phyloP scores from a whole-genome alignment of 2,797 vertebrate genomes.

The Spinus pinus region DNA sequence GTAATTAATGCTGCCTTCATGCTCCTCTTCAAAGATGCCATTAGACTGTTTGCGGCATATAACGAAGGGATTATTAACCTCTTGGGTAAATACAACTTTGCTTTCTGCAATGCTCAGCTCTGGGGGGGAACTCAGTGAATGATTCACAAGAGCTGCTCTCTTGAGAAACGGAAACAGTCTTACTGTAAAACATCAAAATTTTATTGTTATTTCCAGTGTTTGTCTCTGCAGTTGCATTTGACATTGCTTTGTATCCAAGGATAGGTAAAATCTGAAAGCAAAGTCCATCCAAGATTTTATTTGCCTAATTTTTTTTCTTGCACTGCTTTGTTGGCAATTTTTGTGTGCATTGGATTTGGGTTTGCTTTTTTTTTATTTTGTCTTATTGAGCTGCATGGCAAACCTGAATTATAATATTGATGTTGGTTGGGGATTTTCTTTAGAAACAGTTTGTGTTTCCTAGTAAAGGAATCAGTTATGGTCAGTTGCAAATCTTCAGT shows the following conservation, averaged over 20 bases:
- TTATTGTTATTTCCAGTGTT: background rate
- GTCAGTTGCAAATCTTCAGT: background rate
- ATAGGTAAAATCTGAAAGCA: background rate
- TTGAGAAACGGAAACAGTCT: background rate
- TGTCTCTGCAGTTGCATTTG: background rate
- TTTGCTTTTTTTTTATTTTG: background rate
- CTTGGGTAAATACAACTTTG: conserved; percentile 82
- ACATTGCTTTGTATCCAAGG: background rate
- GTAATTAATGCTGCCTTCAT: conserved; percentile 99
- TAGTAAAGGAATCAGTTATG: background rate
- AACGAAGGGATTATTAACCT: conserved; percentile 99
- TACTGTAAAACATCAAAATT: background rate
- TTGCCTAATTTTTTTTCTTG: background rate
- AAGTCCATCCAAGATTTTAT: background rate
- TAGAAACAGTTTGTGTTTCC: background rate
- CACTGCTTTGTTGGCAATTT: background rate
- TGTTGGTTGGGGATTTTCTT: background rate
- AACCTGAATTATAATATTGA: background rate
- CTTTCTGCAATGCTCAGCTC: background rate
- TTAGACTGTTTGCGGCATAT: conserved; percentile 98
- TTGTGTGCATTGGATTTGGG: background rate
- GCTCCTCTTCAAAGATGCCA: conserved; percentile 99
- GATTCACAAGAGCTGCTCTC: background rate
- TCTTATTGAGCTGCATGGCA: background rate
- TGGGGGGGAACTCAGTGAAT: background rate